Conservation (phyloP, 1,140 invertebrate species). For the Nymphalis io region DNA sequence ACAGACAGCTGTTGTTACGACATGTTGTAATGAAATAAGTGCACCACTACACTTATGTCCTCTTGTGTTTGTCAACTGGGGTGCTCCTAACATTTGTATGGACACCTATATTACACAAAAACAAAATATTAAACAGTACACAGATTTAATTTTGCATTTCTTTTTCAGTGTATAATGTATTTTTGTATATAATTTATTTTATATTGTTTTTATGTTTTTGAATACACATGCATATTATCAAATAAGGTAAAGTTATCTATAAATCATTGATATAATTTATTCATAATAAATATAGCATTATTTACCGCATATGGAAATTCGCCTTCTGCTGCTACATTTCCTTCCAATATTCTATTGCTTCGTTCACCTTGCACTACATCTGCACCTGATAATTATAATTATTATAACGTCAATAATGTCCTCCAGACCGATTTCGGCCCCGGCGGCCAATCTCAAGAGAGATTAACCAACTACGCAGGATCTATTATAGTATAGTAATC, state of each 20-base stretch:
- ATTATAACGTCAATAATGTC: too few relatives aligned
- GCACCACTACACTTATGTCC: constrained; percentile 54
- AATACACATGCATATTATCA: too few relatives aligned
- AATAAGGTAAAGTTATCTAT: too few relatives aligned
- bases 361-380: not conserved
- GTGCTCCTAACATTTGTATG: constrained; percentile 36
- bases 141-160: too few relatives aligned
- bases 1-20: constrained; percentile 48
- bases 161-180: too few relatives aligned
- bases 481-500: too few relatives aligned
- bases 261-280: too few relatives aligned
- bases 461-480: too few relatives aligned
- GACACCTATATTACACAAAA: too few relatives aligned
- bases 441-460: too few relatives aligned
- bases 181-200: not conserved
- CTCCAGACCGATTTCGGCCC: too few relatives aligned
- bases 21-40: constrained; percentile 45
- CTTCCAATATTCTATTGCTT: constrained; percentile 38
- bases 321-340: constrained; percentile 28
- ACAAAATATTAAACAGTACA: constrained; percentile 12
- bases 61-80: constrained; percentile 31
- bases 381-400: constrained; percentile 14
- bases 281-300: constrained; percentile 1
- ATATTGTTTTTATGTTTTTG: too few relatives aligned
- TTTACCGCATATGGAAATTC: constrained; percentile 45